Evolutionary conservation across 2,113 vertebrate species (phyloP).

Genomic region (Sylvilagus bachmani): DNA sequence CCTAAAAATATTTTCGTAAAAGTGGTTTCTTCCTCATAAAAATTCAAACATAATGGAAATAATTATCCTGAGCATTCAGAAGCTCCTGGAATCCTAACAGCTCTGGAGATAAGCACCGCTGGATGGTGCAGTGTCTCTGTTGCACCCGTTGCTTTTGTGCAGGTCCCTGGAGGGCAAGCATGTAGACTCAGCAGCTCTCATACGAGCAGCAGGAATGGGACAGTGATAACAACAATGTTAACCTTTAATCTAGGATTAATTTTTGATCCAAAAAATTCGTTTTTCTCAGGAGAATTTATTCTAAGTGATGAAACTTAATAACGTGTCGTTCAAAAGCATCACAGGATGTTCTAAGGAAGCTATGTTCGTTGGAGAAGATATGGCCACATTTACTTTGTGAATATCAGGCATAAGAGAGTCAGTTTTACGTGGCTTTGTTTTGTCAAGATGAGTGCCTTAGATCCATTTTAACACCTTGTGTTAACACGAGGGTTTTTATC

Average conservation of each 20-base stretch:
- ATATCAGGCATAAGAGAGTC: background rate
- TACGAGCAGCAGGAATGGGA: background rate
- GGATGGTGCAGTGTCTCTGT: background rate
- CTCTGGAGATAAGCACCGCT: background rate
- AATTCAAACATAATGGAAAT: background rate
- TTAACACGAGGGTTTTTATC: constrained; percentile 19
- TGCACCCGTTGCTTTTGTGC: background rate
- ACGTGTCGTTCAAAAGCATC: constrained; percentile 10
- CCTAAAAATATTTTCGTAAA: constrained; percentile 41
- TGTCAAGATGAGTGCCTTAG: background rate
- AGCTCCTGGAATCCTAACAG: background rate
- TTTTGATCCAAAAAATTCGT: background rate
- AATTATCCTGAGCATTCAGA: background rate
- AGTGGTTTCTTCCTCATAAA: constrained; percentile 12
- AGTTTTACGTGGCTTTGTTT: background rate
- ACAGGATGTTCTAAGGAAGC: background rate
- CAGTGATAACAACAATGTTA: background rate
- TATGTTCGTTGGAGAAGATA: background rate
- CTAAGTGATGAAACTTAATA: constrained; percentile 31
- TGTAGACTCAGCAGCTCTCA: background rate
- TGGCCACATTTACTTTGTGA: background rate
- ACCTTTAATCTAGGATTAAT: background rate
- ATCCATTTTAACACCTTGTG: constrained; percentile 13
- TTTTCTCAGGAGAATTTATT: constrained; percentile 46
- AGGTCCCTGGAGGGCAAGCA: rapidly evolving